Evolutionary conservation across 2,113 vertebrate genomes (phyloP).

Genomic region (Sarotherodon lohbergeri): DNA sequence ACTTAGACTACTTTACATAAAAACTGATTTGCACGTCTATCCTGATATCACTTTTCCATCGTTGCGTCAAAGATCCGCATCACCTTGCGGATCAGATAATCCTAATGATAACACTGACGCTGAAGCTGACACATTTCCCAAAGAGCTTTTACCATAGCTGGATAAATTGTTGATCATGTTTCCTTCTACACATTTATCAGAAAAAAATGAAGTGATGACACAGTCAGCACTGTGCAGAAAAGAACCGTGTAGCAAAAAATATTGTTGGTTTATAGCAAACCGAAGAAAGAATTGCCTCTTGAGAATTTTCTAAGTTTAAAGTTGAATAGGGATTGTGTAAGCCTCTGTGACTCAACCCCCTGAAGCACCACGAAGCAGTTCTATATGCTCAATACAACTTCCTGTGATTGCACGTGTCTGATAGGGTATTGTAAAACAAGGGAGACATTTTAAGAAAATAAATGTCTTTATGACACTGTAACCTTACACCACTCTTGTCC

Average conservation of each 20-base stretch:
- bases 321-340: background rate
- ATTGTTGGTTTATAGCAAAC: background rate
- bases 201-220: background rate
- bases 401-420: background rate
- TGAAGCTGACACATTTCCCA: background rate
- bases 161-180: background rate
- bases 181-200: background rate
- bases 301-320: background rate
- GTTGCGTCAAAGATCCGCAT: background rate
- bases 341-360: background rate
- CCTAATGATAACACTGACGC: background rate
- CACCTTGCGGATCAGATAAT: background rate
- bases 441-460: background rate
- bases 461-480: background rate
- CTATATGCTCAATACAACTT: background rate
- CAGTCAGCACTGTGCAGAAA: background rate
- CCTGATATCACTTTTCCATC: background rate
- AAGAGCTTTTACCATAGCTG: background rate
- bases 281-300: background rate
- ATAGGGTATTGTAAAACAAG: background rate
- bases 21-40: background rate
- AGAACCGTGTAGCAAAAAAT: background rate
- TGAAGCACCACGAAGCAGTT: background rate
- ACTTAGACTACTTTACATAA: background rate
- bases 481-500: background rate